Conservation (phyloP, 1,140 invertebrate species). For the Drosophila pseudoananassae region DNA sequence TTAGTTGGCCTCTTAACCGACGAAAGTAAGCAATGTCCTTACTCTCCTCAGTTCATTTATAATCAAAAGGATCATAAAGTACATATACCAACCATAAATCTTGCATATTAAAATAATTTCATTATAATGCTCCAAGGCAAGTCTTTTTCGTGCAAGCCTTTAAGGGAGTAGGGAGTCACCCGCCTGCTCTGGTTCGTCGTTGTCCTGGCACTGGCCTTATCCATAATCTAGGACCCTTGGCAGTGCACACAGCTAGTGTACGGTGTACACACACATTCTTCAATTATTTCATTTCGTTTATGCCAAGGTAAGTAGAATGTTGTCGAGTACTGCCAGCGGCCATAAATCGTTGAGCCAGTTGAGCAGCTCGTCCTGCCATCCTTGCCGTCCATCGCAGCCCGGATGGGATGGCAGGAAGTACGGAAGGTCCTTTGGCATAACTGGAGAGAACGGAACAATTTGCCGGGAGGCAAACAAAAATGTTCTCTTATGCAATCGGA, state of each 20-base stretch:
- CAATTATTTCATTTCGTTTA: conserved; percentile 52
- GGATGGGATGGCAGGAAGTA: conserved; percentile 1
- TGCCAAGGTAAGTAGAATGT: conserved; percentile 46
- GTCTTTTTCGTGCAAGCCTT: not conserved
- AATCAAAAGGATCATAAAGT: not conserved
- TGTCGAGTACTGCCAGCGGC: conserved; percentile 36
- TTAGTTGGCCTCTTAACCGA: not conserved
- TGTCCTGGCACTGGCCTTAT: conserved; percentile 21
- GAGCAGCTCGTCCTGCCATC: conserved; percentile 33
- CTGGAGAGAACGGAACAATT: conserved; percentile 22
- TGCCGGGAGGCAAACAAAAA: conserved; percentile 26
- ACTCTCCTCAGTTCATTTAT: not conserved
- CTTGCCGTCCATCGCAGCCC: not conserved
- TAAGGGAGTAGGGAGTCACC: not conserved
- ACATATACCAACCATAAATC: not conserved
- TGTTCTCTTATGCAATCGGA: conserved; percentile 54
- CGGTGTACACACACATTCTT: conserved; percentile 26
- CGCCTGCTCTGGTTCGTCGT: not conserved
- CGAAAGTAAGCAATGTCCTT: not conserved
- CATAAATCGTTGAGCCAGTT: conserved; percentile 52
- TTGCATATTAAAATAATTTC: conserved; percentile 4
- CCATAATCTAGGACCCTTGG: conserved; percentile 37
- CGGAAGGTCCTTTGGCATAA: conserved; percentile 23
- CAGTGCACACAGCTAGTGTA: not conserved
- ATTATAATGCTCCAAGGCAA: not conserved